A percentile compares a stretch with the other conserved stretches of the same genome.
phyloP scores from a whole-genome alignment of 2,888 invertebrate genomes.

The Acanthococcus lagerstroemiae region DNA sequence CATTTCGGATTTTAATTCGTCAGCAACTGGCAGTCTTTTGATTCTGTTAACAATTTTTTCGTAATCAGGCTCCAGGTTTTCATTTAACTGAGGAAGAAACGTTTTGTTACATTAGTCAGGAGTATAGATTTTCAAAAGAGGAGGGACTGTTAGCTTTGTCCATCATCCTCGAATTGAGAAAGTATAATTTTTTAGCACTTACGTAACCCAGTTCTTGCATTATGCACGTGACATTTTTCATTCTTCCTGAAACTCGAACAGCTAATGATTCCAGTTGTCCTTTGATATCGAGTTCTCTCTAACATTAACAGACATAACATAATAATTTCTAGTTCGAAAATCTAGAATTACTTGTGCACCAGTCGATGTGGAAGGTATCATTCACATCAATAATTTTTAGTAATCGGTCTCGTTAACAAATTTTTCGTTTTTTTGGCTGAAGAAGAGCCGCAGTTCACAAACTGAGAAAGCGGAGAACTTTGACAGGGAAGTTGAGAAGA shows the following conservation, averaged over 20 bases:
- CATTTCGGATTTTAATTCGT: slow-evolving; percentile 54
- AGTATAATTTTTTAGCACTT: no score
- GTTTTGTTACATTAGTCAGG: no score
- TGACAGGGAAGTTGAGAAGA: no score
- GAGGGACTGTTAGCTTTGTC: neutral
- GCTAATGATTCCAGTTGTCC: slow-evolving; percentile 53
- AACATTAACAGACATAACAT: neutral
- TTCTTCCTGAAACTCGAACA: slow-evolving; percentile 44
- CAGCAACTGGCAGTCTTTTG: slow-evolving; percentile 50
- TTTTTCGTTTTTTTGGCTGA: no score
- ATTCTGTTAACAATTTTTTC: slow-evolving; percentile 54
- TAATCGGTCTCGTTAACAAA: no score
- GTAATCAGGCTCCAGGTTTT: slow-evolving; percentile 56
- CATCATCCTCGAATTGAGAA: no score
- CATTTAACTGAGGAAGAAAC: slow-evolving; percentile 45
- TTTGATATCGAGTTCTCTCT: slow-evolving; percentile 44
- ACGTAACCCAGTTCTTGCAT: slow-evolving; percentile 60
- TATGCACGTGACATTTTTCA: slow-evolving; percentile 56
- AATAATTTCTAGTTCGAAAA: neutral
- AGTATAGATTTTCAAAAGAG: neutral
- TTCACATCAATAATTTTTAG: no score
- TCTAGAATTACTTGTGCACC: no score
- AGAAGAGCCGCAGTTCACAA: no score
- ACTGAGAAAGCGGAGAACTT: no score
- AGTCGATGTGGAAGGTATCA: no score